Evolutionary conservation across 2,113 vertebrate species (phyloP).

Genomic region (Daboia siamensis): DNA sequence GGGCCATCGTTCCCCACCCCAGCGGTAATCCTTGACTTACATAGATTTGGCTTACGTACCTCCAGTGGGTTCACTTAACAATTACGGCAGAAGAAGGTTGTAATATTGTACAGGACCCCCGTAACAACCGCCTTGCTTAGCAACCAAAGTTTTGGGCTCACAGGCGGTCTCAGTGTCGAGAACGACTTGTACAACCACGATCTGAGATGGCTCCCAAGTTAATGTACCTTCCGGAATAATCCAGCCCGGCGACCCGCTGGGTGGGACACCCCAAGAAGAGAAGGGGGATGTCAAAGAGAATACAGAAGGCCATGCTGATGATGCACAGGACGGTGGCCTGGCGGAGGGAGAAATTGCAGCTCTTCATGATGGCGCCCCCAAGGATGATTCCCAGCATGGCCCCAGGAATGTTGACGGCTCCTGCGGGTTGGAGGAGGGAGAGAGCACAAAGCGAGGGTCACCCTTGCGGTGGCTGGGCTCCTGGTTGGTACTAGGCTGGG

Average conservation of each 20-base stretch:
- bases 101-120: no score
- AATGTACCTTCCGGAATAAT: slow-evolving; percentile 42
- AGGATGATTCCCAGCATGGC: slow-evolving; percentile 81
- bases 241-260: slow-evolving; percentile 67
- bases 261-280: slow-evolving; percentile 87
- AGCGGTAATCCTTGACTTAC: no score
- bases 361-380: slow-evolving; percentile 81
- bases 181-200: fast-evolving
- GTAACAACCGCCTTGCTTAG: no score
- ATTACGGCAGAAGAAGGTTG: no score
- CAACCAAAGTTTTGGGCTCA: no score
- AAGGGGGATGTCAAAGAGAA: slow-evolving; percentile 73
- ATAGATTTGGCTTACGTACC: no score
- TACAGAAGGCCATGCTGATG: slow-evolving; percentile 62
- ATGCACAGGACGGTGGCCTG: slow-evolving; percentile 73
- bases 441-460: background rate
- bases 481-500: no score
- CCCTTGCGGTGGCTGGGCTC: no score
- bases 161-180: no score
- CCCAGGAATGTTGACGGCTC: slow-evolving; percentile 76
- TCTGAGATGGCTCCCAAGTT: fast-evolving
- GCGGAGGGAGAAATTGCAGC: slow-evolving; percentile 70
- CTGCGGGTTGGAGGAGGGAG: slow-evolving; percentile 53
- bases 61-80: no score
- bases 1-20: no score